phyloP scores from a whole-genome alignment of 2,113 vertebrate genomes.

The Propithecus coquereli region DNA sequence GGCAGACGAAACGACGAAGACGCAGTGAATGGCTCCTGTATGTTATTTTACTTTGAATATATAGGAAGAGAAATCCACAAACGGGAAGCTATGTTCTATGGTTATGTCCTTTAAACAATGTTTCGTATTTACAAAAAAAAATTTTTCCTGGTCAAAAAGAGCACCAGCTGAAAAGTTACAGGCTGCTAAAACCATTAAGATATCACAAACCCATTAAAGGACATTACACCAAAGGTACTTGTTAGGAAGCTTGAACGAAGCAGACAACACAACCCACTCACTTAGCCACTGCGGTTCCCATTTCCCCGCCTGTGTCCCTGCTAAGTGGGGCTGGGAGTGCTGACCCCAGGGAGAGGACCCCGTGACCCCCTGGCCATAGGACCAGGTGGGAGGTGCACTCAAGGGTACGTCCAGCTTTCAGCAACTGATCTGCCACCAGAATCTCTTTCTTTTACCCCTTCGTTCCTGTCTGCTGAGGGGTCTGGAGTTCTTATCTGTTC shows the following conservation, averaged over 20 bases:
- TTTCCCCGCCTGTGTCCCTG: background rate
- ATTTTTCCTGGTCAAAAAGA: conserved; percentile 68
- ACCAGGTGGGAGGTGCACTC: background rate
- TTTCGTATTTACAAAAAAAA: conserved; percentile 61
- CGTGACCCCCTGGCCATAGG: background rate
- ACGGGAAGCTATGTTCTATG: background rate
- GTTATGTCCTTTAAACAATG: conserved; percentile 44
- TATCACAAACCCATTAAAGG: conserved; percentile 76
- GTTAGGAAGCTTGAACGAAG: conserved; percentile 73
- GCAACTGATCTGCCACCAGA: background rate
- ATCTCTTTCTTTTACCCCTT: background rate
- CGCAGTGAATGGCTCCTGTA: background rate
- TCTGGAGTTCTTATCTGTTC: background rate
- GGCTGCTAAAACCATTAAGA: conserved; percentile 20
- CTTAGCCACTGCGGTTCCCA: background rate
- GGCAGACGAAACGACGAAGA: background rate
- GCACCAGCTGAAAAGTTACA: conserved; percentile 54
- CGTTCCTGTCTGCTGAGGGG: background rate
- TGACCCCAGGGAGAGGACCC: background rate
- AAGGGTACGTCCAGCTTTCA: background rate
- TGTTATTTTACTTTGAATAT: conserved; percentile 75
- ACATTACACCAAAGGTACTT: conserved; percentile 77
- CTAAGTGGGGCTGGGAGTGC: background rate
- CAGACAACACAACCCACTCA: conserved; percentile 76
- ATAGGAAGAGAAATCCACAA: conserved; percentile 63